Percentiles rank a stretch among this genome's conserved stretches.
Evolutionary conservation across 2,797 vertebrate genomes (phyloP).

Genomic region (Enteromius trimaculatus): DNA sequence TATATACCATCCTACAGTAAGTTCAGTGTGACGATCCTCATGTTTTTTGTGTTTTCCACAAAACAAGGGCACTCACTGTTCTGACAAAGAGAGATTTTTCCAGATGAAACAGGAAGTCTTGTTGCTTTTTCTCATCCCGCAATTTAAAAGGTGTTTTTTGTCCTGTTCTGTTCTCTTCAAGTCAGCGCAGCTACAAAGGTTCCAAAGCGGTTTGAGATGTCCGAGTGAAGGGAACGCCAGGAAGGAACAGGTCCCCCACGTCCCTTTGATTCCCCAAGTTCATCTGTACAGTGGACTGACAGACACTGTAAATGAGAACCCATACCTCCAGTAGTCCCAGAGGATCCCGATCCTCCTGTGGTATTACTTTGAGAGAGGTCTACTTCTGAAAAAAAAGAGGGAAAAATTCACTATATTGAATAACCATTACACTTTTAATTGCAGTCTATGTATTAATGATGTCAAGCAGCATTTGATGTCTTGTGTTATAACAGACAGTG

Average conservation of each 20-base stretch:
- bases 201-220: conserved; percentile 98
- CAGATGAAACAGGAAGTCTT: conserved; percentile 48
- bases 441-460: not conserved
- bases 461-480: not conserved
- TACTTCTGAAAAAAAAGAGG: conserved; percentile 15
- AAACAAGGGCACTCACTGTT: not conserved
- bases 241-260: conserved; percentile 90
- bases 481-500: not conserved
- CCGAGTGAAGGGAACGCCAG: conserved; percentile 97
- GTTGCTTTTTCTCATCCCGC: conserved; percentile 29
- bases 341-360: conserved; percentile 62
- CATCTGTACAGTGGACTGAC: conserved; percentile 97
- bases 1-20: not conserved
- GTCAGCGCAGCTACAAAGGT: conserved; percentile 97
- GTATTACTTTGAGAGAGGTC: conserved; percentile 85
- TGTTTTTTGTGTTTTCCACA: not conserved
- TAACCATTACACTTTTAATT: not conserved
- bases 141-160: not conserved
- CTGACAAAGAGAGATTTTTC: conserved; percentile 28
- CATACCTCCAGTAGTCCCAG: conserved; percentile 73
- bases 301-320: conserved; percentile 96
- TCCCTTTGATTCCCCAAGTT: conserved; percentile 91
- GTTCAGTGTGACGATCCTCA: not conserved
- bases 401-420: not conserved
- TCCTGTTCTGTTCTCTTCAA: conserved; percentile 74